Base-by-base conservation (phyloP, 2,113 vertebrate species). In the Pardalotus punctatus region DNA sequence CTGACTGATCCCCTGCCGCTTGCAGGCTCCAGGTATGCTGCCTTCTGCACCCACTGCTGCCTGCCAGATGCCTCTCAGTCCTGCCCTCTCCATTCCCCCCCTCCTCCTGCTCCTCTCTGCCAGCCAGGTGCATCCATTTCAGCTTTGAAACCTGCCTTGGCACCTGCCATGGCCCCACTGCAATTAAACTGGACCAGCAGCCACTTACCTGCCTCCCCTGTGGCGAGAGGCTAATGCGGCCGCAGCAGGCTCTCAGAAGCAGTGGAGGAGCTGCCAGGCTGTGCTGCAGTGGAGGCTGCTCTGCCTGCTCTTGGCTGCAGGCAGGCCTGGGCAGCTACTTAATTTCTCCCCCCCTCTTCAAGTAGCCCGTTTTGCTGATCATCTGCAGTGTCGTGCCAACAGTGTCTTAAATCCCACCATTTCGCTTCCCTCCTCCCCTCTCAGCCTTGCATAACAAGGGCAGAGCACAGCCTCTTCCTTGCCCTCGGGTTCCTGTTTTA, bases 401-500 rank as follows among this genome's bases (percentile, higher is more conserved):
- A 94, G 97, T 97, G 98, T 98, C 98, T 98, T 98, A 98, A 98
- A 96, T 97, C 97, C 96, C 85, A 54, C 88, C 38, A 24, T 94
- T 91, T 95, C 42, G 84, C 79, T 93, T 87, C 70, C 73, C 86
- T 96, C 94, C 92, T 95, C 90, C 92, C 84, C 33, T 92, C 9
- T 23, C 71, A 93, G 95, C 90, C 96, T 97, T 93, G 94, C 38
- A 1, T 89, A 93, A 96, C 31, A 18, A 77, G 86, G 91, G 74
- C 81, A 89, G 86, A 91, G 81, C 58, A 33, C 2, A 14, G 93
- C 72, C 89, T 96, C 84, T 93, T 95, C 91, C 84, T 81, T 96
- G 79, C 45, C 77, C 69, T 64, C 21, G 14, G 72, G 69, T 64
- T 91, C 50, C 60, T 7, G 5, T 97, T 97, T 97, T 97, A 81